These are phyloP conservation scores for Gymnoscopelus braueri DNA, from an alignment of 2,797 vertebrate species.

Conservation along the genomic window DNA sequence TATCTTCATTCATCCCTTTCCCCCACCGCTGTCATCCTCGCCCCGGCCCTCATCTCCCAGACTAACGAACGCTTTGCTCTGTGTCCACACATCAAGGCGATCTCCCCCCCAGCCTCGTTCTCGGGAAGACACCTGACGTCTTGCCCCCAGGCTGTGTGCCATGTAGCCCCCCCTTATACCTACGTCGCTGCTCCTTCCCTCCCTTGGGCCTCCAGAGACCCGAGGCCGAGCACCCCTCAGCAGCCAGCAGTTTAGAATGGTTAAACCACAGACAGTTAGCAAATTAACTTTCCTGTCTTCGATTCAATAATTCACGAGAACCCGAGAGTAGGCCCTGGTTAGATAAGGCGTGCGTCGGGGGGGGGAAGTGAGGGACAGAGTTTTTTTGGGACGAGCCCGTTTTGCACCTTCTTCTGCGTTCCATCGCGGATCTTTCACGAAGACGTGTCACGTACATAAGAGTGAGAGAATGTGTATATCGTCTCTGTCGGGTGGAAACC, in stretches of 20 bases:
- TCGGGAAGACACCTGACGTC: slow-evolving; percentile 79
- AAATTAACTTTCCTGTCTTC: slow-evolving; percentile 83
- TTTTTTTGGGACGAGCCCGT: slow-evolving; percentile 24
- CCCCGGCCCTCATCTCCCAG: slow-evolving; percentile 10
- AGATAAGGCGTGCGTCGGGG: slow-evolving; percentile 53
- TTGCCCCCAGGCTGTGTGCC: slow-evolving; percentile 72
- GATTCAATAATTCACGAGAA: slow-evolving; percentile 79
- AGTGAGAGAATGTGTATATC: no score
- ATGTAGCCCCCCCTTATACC: slow-evolving; percentile 30
- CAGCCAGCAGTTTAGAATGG: slow-evolving; percentile 70
- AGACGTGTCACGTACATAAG: slow-evolving; percentile 20
- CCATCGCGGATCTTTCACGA: slow-evolving; percentile 24
- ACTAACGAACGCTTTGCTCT: slow-evolving; percentile 47
- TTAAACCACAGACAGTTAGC: slow-evolving; percentile 81
- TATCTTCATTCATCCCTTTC: slow-evolving; percentile 13
- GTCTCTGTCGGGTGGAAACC: no score
- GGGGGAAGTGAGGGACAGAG: slow-evolving; percentile 54
- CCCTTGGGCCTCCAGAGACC: slow-evolving; percentile 33
- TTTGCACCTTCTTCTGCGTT: slow-evolving; percentile 40
- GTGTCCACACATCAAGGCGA: slow-evolving; percentile 72
- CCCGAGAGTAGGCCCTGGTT: slow-evolving; percentile 41
- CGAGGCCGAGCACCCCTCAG: slow-evolving; percentile 73
- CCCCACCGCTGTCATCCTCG: neutral
- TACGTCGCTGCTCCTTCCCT: slow-evolving; percentile 9
- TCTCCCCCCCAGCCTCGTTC: slow-evolving; percentile 59